Evolutionary conservation across 2,113 vertebrate species (phyloP), one percentile per base, ranked within the genome.

Genomic region (Ciconia boyciana): DNA sequence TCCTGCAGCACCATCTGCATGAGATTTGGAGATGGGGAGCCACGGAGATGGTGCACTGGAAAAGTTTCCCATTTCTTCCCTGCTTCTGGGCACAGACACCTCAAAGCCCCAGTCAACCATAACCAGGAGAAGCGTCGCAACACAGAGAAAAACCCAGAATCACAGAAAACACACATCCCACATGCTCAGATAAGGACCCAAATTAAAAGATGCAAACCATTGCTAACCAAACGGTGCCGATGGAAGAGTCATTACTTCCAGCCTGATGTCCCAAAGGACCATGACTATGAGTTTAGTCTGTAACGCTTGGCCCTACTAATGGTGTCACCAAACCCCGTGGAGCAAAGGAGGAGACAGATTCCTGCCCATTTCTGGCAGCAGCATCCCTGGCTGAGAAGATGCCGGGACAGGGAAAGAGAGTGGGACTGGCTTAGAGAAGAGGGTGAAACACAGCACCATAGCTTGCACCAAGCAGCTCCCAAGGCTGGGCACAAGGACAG

Each of bases 221-320:
- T 7, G 8, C 18, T 13, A 8, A 36, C 1, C 0, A 2, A 41
- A 4, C 0, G 0, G 7, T 6, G 61, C 28, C 3, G 4, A 13
- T 61, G 16, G 41, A 21, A 34, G 28, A 19, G 3, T 6, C 18
- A 7, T 4, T 5, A 4, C 61, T 25, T 29, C 7, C 71, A 75
- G 61, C 32, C 19, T 10, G 22, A 18, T 17, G 43, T 13, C 68
- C 64, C 32, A 52, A 57, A 48, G 41, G 39, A 39, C 39, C 39
- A 39, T 9, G 52, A 57, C n/a, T 34, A 3, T 0, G 8, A 43
- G 31, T 6, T 10, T 13, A 46, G 15, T 6, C 46, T 51, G 49
- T 5, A 19, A 13, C 0, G 6, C 17, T 24, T 22, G 52, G 28
- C 32, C 54, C 48, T 12, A 12, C 19, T 16, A 28, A 39, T 0